Conservation (phyloP, 1,140 invertebrate genomes). For the Bombus balteatus region DNA sequence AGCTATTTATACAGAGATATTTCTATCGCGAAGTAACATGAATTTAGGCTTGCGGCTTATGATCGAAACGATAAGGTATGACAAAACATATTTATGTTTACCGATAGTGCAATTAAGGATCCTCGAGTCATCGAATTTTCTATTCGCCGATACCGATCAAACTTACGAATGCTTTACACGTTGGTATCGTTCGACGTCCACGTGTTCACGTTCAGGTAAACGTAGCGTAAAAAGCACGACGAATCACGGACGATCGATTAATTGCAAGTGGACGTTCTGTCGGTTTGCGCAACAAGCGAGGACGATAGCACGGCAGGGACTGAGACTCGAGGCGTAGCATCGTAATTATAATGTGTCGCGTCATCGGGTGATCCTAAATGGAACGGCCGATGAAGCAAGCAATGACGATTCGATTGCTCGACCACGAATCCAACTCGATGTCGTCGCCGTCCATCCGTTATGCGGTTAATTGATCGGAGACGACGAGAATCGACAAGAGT, state of each 20-base stretch:
- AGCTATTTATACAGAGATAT: too few relatives aligned
- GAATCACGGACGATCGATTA: neutral
- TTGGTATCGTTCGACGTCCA: neutral
- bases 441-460: conserved; percentile 8
- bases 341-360: conserved; percentile 67
- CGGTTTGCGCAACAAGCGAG: conserved; percentile 38
- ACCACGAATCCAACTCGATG: conserved; percentile 33
- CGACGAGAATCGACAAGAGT: too few relatives aligned
- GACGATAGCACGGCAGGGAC: conserved; percentile 46
- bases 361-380: conserved; percentile 65
- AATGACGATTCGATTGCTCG: conserved; percentile 43
- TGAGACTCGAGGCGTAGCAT: conserved; percentile 54
- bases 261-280: neutral
- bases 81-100: neutral
- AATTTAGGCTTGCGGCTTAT: neutral
- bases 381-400: conserved; percentile 60
- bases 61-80: neutral
- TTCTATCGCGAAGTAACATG: too few relatives aligned
- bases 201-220: neutral
- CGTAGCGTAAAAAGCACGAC: neutral
- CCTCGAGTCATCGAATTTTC: neutral
- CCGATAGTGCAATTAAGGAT: neutral
- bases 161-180: neutral
- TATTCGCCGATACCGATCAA: neutral
- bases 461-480: neutral